Evolutionary conservation across 2,797 vertebrate species (phyloP).

Genomic region (Cossypha polioptera): DNA sequence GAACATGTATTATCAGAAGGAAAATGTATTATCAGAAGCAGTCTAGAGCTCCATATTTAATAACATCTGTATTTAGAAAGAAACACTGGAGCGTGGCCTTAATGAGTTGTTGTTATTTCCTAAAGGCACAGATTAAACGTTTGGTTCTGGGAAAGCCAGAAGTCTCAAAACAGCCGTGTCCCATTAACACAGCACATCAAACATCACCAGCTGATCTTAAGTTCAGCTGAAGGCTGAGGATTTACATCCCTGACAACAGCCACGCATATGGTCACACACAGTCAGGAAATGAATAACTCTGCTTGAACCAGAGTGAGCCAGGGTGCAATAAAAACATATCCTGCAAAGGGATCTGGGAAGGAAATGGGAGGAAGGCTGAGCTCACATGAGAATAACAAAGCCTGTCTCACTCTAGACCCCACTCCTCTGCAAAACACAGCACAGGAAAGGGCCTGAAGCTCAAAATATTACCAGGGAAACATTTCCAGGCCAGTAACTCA

Average conservation of each 20-base stretch:
- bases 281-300: conserved; percentile 50
- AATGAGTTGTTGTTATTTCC: conserved; percentile 27
- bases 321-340: conserved; percentile 44
- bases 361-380: conserved; percentile 36
- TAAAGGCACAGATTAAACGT: not conserved
- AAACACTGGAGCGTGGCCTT: not conserved
- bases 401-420: not conserved
- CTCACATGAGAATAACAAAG: conserved; percentile 31
- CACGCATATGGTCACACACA: not conserved
- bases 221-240: not conserved
- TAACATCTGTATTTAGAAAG: conserved; percentile 9
- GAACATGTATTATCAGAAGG: not conserved
- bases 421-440: not conserved
- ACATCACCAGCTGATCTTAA: not conserved
- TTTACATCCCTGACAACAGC: conserved; percentile 23
- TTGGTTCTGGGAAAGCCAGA: not conserved
- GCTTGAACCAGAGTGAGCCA: not conserved
- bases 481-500: not conserved
- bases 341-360: not conserved
- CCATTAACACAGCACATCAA: conserved; percentile 22
- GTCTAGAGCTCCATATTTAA: not conserved
- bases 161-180: not conserved
- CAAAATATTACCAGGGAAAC: not conserved
- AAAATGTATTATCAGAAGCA: not conserved
- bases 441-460: not conserved